Evolutionary conservation across 2,888 invertebrate genomes (phyloP).

Genomic region (Hemicrepidius hirtus): DNA sequence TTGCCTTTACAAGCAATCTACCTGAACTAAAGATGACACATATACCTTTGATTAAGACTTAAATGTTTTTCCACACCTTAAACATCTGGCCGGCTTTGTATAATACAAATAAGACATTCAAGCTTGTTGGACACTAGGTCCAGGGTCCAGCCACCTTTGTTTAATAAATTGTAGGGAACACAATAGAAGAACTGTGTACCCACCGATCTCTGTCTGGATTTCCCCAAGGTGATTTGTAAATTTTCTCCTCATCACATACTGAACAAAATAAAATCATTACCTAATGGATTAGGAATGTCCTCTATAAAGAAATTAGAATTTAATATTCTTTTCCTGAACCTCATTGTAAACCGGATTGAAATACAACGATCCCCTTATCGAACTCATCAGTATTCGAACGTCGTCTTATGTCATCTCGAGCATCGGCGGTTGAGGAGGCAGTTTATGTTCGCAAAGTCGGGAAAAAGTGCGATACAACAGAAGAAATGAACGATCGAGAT

Average conservation of each 20-base stretch:
- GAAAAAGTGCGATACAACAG: slow-evolving; percentile 59
- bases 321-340: slow-evolving; percentile 8
- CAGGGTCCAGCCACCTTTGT: slow-evolving; percentile 16
- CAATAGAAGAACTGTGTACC: not conserved
- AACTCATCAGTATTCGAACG: slow-evolving; percentile 57
- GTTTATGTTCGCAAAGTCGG: slow-evolving; percentile 58
- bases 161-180: not conserved
- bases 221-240: slow-evolving; percentile 3
- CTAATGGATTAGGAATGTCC: slow-evolving; percentile 1
- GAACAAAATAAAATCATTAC: not conserved
- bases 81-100: not conserved
- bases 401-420: slow-evolving; percentile 55
- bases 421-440: slow-evolving; percentile 53
- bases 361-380: slow-evolving; percentile 43
- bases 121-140: too few relatives aligned
- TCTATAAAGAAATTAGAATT: slow-evolving; percentile 19
- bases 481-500: slow-evolving; percentile 61
- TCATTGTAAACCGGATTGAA: slow-evolving; percentile 38
- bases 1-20: not conserved
- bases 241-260: not conserved
- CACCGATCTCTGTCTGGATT: not conserved
- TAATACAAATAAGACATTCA: slow-evolving; percentile 10
- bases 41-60: slow-evolving; percentile 1
- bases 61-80: not conserved
- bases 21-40: slow-evolving; percentile 6